Evolutionary conservation across 2,888 invertebrate species (phyloP).

Genomic region (Drosophila emarginata): DNA sequence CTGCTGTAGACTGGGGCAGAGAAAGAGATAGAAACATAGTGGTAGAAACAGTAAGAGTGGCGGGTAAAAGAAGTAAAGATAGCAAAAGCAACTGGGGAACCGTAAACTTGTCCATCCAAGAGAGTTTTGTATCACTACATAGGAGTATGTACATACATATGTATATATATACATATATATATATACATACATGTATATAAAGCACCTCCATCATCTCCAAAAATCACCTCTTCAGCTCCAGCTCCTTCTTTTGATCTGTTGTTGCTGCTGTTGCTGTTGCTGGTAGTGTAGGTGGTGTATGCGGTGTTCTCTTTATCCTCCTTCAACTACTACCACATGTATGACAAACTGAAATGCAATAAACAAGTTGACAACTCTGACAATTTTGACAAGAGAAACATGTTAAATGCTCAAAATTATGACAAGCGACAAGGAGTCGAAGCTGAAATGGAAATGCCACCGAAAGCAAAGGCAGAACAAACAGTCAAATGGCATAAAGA

Average conservation of each 20-base stretch:
- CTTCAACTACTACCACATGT: constrained; percentile 31
- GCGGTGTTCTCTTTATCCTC: too few species aligned
- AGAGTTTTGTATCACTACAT: constrained; percentile 24
- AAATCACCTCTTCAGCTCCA: neutral
- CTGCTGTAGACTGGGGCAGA: neutral
- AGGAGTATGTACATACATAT: neutral
- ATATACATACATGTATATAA: neutral
- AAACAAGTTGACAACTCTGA: constrained; percentile 65
- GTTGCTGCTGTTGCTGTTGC: too few species aligned
- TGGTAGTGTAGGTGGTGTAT: too few species aligned
- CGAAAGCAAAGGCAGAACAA: constrained; percentile 23
- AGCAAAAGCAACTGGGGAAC: constrained; percentile 21
- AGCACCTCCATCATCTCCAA: neutral
- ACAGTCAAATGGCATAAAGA: constrained; percentile 46
- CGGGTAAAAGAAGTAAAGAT: neutral
- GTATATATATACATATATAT: neutral
- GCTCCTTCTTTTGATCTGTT: constrained; percentile 14
- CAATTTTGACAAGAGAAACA: constrained; percentile 64
- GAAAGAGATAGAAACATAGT: constrained; percentile 11
- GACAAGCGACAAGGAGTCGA: constrained; percentile 47
- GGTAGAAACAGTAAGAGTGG: neutral
- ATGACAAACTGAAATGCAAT: constrained; percentile 61
- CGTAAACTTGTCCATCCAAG: constrained; percentile 34
- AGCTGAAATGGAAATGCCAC: constrained; percentile 12
- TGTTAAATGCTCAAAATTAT: constrained; percentile 63